Percentiles rank a stretch among this genome's conserved stretches.
phyloP scores from a whole-genome alignment of 2,888 invertebrate genomes.

The Lobophora halterata region DNA sequence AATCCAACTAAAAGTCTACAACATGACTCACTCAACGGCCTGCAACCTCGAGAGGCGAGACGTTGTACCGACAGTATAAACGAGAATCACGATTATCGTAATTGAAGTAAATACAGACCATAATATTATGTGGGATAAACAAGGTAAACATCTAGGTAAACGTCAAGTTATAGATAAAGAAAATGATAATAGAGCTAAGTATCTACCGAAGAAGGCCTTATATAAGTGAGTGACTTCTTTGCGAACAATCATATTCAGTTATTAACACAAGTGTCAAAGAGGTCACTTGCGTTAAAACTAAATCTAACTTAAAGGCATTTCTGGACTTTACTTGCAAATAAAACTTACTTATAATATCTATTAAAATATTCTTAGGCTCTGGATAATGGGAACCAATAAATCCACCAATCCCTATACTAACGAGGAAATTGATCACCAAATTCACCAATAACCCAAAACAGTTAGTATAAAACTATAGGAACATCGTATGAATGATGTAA shows the following conservation, averaged over 20 bases:
- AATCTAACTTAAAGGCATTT: no score
- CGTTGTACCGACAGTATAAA: slow-evolving; percentile 26
- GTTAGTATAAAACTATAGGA: no score
- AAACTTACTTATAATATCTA: no score
- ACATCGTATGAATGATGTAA: slow-evolving; percentile 49
- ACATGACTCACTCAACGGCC: slow-evolving; percentile 57
- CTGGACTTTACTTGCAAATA: no score
- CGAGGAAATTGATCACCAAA: no score
- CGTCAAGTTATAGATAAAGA: neutral
- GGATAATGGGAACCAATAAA: neutral
- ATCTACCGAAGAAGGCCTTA: no score
- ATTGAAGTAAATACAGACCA: slow-evolving; percentile 32
- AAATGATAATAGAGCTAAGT: neutral
- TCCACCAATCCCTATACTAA: slow-evolving; percentile 1
- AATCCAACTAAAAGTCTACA: slow-evolving; percentile 45
- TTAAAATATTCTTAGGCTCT: neutral
- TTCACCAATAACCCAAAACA: no score
- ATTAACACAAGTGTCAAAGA: no score
- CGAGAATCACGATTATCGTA: slow-evolving; percentile 19
- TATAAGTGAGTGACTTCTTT: no score
- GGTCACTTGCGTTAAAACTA: no score
- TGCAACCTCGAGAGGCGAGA: slow-evolving; percentile 48
- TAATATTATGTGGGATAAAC: slow-evolving; percentile 27
- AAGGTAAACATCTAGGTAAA: slow-evolving; percentile 32
- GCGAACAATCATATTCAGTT: no score